These are phyloP conservation scores for Corythoichthys haematopterus DNA, from an alignment of 2,113 vertebrate species.

Conservation along the genomic window DNA sequence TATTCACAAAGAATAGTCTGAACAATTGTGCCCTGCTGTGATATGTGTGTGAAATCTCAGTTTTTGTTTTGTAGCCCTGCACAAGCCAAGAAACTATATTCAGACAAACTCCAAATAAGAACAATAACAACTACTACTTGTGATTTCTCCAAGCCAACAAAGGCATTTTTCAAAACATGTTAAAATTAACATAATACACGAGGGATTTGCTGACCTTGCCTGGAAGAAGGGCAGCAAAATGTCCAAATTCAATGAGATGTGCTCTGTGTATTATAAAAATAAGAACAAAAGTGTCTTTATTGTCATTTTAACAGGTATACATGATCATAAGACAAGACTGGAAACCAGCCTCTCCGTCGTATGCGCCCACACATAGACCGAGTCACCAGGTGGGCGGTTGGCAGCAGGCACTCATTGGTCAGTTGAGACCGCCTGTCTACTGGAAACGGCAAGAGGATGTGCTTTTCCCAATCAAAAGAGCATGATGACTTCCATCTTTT, in stretches of 20 bases:
- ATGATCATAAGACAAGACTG: slow-evolving; percentile 19
- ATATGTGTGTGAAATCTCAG: neutral
- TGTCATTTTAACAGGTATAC: neutral
- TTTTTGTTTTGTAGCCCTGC: neutral
- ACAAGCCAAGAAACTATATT: neutral
- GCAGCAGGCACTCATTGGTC: slow-evolving; percentile 46
- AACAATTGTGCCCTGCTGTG: neutral
- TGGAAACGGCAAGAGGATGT: slow-evolving; percentile 34
- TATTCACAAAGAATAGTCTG: neutral
- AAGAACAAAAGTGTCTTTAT: neutral
- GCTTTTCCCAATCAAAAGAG: slow-evolving; percentile 34
- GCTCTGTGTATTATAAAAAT: neutral
- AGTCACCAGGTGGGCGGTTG: slow-evolving; percentile 58
- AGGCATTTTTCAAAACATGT: no score
- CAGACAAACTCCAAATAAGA: neutral
- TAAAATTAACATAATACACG: no score
- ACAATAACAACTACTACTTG: neutral
- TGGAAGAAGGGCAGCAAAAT: no score
- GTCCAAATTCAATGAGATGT: no score
- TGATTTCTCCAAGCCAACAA: neutral
- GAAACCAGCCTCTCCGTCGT: slow-evolving; percentile 34
- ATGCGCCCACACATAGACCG: slow-evolving; percentile 49
- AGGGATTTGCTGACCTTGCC: no score
- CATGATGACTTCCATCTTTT: slow-evolving; percentile 40
- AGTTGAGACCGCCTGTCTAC: slow-evolving; percentile 33